Conservation (phyloP, 2,888 invertebrate genomes). For the Saturnia pavonia region DNA sequence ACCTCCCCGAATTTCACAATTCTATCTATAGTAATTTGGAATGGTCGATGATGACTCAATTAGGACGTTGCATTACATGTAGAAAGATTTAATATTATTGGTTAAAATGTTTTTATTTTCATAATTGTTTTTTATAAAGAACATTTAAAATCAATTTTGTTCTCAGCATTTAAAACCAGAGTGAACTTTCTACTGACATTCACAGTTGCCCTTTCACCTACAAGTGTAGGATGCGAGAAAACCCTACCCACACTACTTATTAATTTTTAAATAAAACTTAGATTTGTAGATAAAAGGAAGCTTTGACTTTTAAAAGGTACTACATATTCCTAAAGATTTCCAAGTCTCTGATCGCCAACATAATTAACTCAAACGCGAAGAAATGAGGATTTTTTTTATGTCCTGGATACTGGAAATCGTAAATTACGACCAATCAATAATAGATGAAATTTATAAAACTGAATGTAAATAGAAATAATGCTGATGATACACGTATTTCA, state of each 20-base stretch:
- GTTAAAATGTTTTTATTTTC: no score
- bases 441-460: not conserved
- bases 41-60: no score
- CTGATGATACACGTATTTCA: no score
- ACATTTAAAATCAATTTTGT: not conserved
- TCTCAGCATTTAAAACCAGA: not conserved
- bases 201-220: not conserved
- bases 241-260: not conserved
- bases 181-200: slow-evolving; percentile 15
- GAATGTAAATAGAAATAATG: not conserved
- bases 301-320: not conserved
- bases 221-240: not conserved
- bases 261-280: not conserved
- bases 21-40: no score
- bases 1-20: no score
- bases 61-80: no score
- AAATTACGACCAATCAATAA: not conserved
- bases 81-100: no score
- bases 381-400: not conserved
- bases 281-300: not conserved
- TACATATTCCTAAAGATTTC: not conserved
- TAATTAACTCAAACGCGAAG: not conserved
- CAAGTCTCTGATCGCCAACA: not conserved
- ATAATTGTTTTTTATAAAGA: not conserved
- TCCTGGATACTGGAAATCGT: not conserved